These are phyloP conservation scores for Lampropteryx suffumata DNA, from an alignment of 2,888 invertebrate species.

Conservation along the genomic window DNA sequence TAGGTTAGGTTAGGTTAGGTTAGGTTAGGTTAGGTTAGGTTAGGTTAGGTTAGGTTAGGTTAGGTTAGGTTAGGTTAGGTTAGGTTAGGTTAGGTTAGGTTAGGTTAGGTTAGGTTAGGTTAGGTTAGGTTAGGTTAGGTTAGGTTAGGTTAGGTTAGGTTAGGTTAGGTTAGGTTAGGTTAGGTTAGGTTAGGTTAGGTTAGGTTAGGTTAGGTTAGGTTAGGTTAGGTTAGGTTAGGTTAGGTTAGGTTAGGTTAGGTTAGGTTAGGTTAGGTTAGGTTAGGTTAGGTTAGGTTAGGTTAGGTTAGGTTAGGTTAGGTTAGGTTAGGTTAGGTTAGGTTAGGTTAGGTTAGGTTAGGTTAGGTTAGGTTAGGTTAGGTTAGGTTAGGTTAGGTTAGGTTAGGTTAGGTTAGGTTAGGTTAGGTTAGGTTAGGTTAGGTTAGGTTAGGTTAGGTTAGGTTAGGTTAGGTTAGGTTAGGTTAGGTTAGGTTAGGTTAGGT, in stretches of 20 bases:
- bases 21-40: background rate
- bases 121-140: too few relatives aligned
- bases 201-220: background rate
- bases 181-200: constrained; percentile 13
- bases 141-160: constrained; percentile 1
- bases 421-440: constrained; percentile 25
- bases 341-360: constrained; percentile 18
- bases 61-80: too few relatives aligned
- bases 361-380: constrained; percentile 36
- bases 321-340: constrained; percentile 8
- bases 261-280: constrained; percentile 24
- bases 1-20: too few relatives aligned
- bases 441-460: constrained; percentile 33
- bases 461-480: constrained; percentile 36
- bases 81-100: too few relatives aligned
- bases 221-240: constrained; percentile 11
- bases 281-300: constrained; percentile 10
- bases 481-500: constrained; percentile 37
- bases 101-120: constrained; percentile 4
- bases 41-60: too few relatives aligned
- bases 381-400: constrained; percentile 35
- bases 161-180: constrained; percentile 11
- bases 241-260: constrained; percentile 19
- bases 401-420: constrained; percentile 29
- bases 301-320: constrained; percentile 13